A percentile compares a stretch with the other conserved stretches of the same genome.
Evolutionary conservation across 2,797 vertebrate species (phyloP).

Genomic region (Darevskia mixta): DNA sequence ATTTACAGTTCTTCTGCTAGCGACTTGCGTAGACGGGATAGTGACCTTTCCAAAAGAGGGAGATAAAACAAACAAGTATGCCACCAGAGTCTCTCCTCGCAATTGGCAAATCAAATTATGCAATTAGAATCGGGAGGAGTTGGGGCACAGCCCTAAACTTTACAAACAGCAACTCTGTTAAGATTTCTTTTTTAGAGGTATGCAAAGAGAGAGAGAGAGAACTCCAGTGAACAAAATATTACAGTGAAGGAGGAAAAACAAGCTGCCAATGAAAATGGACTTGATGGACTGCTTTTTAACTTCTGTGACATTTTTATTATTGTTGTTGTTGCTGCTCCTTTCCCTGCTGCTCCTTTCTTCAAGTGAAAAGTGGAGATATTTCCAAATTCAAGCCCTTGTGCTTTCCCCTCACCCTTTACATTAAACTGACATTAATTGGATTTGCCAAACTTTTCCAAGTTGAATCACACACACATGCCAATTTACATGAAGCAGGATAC

Average conservation of each 20-base stretch:
- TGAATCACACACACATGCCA: conserved; percentile 65
- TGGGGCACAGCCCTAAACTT: fast-evolving
- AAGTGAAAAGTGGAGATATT: conserved; percentile 26
- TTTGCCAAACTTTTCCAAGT: conserved; percentile 62
- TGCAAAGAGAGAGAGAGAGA: neutral
- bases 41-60: neutral
- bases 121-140: neutral
- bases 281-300: neutral
- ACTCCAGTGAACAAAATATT: neutral
- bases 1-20: fast-evolving
- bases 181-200: neutral
- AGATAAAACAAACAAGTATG: neutral
- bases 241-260: fast-evolving
- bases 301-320: conserved; percentile 26
- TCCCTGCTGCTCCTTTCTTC: neutral
- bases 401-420: neutral
- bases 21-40: neutral
- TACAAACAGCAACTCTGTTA: neutral
- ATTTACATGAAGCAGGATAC: conserved; percentile 62
- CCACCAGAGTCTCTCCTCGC: neutral
- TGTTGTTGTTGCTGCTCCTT: conserved; percentile 20
- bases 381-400: conserved; percentile 40
- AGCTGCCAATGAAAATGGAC: neutral
- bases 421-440: conserved; percentile 54
- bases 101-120: neutral